Conservation (phyloP, 2,113 vertebrate genomes). For the Hystrix cristata region DNA sequence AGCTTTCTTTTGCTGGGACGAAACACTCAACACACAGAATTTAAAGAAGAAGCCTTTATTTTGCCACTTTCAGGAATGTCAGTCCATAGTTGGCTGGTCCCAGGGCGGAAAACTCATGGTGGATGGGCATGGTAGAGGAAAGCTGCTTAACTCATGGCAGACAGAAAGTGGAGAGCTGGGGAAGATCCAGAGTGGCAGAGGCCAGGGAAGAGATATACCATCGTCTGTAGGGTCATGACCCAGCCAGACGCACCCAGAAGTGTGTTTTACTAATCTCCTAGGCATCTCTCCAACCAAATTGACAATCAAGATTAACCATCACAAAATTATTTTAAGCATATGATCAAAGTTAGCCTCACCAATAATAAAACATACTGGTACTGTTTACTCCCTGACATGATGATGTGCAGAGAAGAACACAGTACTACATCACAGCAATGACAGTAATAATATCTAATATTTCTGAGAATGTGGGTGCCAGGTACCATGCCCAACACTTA, state of each 20-base stretch:
- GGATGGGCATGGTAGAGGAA: neutral
- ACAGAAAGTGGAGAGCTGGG: neutral
- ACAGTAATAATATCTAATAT: neutral
- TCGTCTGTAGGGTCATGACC: neutral
- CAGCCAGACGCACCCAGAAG: neutral
- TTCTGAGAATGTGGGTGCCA: neutral
- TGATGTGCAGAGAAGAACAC: neutral
- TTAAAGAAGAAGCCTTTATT: neutral
- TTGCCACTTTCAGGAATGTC: neutral
- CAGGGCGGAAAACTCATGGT: neutral
- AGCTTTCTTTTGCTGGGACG: neutral
- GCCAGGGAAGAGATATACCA: neutral
- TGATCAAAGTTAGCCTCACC: neutral
- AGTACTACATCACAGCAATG: neutral
- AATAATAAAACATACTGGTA: neutral
- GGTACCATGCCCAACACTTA: neutral
- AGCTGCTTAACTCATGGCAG: neutral
- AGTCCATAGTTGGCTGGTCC: neutral
- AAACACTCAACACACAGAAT: neutral
- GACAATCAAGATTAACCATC: neutral
- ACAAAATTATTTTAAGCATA: neutral
- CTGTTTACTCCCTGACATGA: neutral
- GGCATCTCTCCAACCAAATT: neutral
- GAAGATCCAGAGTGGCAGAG: neutral
- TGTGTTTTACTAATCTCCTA: neutral